Evolutionary conservation across 2,797 vertebrate species (phyloP).

Genomic region (Fringilla coelebs): DNA sequence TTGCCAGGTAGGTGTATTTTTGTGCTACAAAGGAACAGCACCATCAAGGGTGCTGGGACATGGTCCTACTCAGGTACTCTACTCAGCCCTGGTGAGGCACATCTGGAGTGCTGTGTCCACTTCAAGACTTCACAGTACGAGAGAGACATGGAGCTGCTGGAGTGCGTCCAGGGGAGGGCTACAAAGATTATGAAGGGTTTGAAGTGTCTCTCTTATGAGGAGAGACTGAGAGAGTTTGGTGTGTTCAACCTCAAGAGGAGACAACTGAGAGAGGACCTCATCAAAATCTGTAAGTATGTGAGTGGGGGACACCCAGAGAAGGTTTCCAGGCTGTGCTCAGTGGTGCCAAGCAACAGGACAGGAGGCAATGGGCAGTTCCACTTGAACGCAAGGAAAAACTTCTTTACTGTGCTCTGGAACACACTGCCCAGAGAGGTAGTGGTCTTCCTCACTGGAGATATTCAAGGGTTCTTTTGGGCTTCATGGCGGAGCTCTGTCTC

Average conservation of each 20-base stretch:
- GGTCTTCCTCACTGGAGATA: neutral
- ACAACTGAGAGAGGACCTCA: neutral
- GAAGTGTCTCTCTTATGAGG: neutral
- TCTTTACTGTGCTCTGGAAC: neutral
- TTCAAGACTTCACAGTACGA: neutral
- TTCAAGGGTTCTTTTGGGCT: neutral
- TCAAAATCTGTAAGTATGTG: neutral
- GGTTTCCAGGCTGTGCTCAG: neutral
- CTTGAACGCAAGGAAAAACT: neutral
- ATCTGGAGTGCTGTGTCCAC: neutral
- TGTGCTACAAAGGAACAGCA: neutral
- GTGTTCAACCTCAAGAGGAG: neutral
- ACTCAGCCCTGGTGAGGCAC: neutral
- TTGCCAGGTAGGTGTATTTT: conserved; percentile 81
- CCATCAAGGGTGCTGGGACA: no score
- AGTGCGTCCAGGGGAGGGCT: neutral
- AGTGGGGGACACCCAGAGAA: no score
- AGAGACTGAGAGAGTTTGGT: neutral
- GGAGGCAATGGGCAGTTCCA: neutral
- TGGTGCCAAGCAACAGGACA: neutral
- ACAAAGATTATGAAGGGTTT: neutral
- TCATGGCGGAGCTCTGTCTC: neutral
- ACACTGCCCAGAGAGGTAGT: neutral
- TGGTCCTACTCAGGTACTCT: neutral
- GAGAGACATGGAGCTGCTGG: neutral